Base-by-base conservation (phyloP, 1,140 invertebrate genomes). In the Orchestia grillus region DNA sequence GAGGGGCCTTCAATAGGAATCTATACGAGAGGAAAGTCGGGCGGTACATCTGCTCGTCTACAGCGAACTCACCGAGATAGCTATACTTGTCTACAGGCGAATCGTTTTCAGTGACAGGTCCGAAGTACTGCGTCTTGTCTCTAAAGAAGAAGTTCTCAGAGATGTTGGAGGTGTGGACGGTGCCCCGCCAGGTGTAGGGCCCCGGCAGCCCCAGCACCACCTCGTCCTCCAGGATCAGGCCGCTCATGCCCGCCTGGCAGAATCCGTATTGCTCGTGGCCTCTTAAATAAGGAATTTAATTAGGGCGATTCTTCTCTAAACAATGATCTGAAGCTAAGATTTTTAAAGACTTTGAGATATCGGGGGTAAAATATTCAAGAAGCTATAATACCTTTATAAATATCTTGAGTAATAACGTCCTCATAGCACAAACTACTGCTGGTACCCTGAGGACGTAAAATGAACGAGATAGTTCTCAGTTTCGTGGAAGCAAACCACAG, bases 201-300 rank as follows among this genome's bases (percentile, higher is more conserved):
- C 99, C 99, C 0, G 99, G 99, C 40, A 98, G 98, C 19, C 99
- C 99, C 96, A 99, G 98, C 0, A 99, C 97, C 43, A 98, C 98
- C 97, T 99, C 98, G 97, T 99, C 98, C 45, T 98, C 98, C 36
- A 99, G 97, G 44, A 99, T 97, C 0, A 98, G 98, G 96, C 98
- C 98, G 97, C 99, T 99, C 0, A 98, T 99, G 19, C 99, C 99
- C 87, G 98, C 99, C 97, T 99, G 99, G 97, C 99, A 99, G 97
- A 98, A 99, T 0, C 99, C 99, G 97, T 98, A 99, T 97, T 99
- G 98, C 97, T 99, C 98, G 97, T 99, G 98, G 43, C 98, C 98
- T 97, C 98, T 98, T 97, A 96, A 98, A 97, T 96, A 91, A 6
- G 47, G 6, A 53, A 77, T 23, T 77, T 77, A 1, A 77, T 23